phyloP scores from a whole-genome alignment of 2,888 invertebrate genomes.

The Metallyticus violacea region DNA sequence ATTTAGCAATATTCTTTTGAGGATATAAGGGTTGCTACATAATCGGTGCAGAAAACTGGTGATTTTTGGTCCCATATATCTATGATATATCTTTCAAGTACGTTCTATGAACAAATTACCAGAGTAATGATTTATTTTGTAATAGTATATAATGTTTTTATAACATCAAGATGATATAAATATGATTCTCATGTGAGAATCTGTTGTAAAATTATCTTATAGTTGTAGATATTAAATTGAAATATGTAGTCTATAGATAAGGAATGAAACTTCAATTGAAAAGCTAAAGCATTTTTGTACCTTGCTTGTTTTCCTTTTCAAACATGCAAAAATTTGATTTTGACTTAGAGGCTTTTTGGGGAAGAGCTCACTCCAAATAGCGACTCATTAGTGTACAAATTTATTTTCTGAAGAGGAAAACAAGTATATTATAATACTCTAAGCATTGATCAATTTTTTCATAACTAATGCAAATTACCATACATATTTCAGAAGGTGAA shows the following conservation, averaged over 20 bases:
- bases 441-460: neutral
- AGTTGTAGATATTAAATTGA: neutral
- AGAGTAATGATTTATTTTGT: neutral
- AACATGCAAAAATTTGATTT: neutral
- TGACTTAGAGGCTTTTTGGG: neutral
- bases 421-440: neutral
- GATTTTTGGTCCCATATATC: slow-evolving; percentile 94
- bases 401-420: neutral
- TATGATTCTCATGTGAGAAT: neutral
- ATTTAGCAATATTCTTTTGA: neutral
- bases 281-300: neutral
- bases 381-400: neutral
- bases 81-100: slow-evolving; percentile 93
- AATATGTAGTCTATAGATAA: neutral
- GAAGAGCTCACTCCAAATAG: neutral
- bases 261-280: neutral
- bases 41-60: slow-evolving; percentile 52
- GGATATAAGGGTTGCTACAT: neutral
- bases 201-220: neutral
- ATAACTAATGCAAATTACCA: neutral
- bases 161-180: neutral
- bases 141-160: neutral
- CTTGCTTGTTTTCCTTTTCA: neutral
- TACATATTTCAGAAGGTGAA: neutral
- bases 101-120: slow-evolving; percentile 83